phyloP scores from a whole-genome alignment of 2,113 vertebrate species.

The Macroglossus sobrinus region DNA sequence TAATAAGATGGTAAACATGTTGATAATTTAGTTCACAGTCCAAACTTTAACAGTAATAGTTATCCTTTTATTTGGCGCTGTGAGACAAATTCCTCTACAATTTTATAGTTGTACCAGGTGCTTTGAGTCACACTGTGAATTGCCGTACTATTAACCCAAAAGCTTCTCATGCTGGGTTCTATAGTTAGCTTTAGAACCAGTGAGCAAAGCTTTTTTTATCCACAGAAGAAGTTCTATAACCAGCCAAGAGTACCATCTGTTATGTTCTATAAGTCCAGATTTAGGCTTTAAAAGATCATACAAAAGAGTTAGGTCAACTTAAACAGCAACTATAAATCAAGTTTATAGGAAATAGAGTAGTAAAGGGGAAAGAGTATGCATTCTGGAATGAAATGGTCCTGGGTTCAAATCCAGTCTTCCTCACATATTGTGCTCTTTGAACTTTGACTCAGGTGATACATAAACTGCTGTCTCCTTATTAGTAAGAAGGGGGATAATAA shows the following conservation, averaged over 20 bases:
- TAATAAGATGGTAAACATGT: conserved; percentile 33
- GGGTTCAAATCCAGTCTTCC: background rate
- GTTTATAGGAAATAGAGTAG: background rate
- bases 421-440: background rate
- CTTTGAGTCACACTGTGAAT: background rate
- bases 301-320: background rate
- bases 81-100: background rate
- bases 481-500: background rate
- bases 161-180: background rate
- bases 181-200: background rate
- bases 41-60: background rate
- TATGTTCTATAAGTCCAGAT: background rate
- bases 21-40: background rate
- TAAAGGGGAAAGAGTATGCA: background rate
- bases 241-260: background rate
- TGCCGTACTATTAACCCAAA: background rate
- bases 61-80: background rate
- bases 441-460: background rate
- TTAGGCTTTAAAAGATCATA: conserved; percentile 16
- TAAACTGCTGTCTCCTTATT: background rate
- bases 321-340: conserved; percentile 23
- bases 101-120: background rate
- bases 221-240: background rate
- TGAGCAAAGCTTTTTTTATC: background rate
- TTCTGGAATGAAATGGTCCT: background rate